Base-by-base conservation (phyloP, 2,797 vertebrate species). In the Myripristis jacobus region DNA sequence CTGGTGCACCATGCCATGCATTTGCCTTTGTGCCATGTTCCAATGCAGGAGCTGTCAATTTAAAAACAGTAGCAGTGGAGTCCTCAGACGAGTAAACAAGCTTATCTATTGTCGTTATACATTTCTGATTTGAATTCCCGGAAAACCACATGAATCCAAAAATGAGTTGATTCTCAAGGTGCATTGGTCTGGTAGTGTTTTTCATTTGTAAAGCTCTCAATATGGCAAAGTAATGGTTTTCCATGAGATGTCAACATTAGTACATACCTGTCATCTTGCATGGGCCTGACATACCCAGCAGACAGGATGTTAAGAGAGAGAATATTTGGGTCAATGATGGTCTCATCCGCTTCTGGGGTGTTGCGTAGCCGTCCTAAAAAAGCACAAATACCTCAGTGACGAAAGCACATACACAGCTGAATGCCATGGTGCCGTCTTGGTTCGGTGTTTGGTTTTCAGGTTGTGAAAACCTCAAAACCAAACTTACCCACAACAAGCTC, bases 221-320 rank as follows among this genome's bases (percentile, higher is more conserved):
- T 36, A 21, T 21, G 71, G 34, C 4, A 64, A 44, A 55, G 24
- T 15, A 2, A 55, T n/a, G 43, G 0, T 5, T 51, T 52, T 61
- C 50, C 31, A 60, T 64, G 11, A 54, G 12, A 50, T 24, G 21
- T 54, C 11, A n/a, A 7, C 29, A 29, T 3, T 16, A 16, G 53
- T 58, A 93, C 95, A 31, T 92, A 98, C 98, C 97, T 94, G 93
- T 99, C 98, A 0, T 99, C 98, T 57, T 95, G 95, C 73, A 95
- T 85, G 2, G 98, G 97, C 31, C 91, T 92, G 74, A 96, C 92
- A 69, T 96, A 96, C 24, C 96, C 96, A 0, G 96, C 94, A 2
- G 96, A 97, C 16, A 99, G 92, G 85, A 99, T 98, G 89, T 99
- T 99, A 80, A 99, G 94, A 24, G 98, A 99, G 18, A 99, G 88